These are phyloP conservation scores for Xiphophorus birchmanni DNA, from an alignment of 2,797 vertebrate genomes.

Conservation along the genomic window DNA sequence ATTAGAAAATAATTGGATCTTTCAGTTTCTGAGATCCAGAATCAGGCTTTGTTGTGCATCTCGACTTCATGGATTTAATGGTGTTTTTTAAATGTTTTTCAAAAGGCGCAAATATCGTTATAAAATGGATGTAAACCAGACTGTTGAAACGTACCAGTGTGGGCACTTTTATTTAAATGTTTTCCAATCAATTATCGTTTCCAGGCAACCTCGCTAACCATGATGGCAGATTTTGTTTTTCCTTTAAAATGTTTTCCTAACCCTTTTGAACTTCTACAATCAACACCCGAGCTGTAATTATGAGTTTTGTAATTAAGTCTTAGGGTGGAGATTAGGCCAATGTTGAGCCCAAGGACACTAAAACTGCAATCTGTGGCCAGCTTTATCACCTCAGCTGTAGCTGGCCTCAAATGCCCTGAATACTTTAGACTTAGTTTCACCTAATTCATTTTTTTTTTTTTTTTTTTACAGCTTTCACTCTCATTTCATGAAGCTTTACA, in stretches of 20 bases:
- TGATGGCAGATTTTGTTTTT: neutral
- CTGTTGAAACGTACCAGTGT: neutral
- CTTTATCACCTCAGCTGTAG: neutral
- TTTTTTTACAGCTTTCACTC: slow-evolving; percentile 10
- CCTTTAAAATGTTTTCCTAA: neutral
- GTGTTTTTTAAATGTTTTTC: neutral
- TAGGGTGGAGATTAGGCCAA: neutral
- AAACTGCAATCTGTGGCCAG: slow-evolving; percentile 7
- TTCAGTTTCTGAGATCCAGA: neutral
- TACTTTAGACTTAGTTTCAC: slow-evolving; percentile 20
- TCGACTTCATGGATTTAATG: neutral
- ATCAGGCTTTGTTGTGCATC: neutral
- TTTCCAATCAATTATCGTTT: neutral
- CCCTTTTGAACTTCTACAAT: neutral
- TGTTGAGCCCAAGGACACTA: neutral
- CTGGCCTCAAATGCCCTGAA: slow-evolving; percentile 16
- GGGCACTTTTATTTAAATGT: neutral
- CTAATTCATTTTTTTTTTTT: slow-evolving; percentile 5
- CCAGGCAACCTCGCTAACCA: neutral
- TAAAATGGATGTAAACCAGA: neutral
- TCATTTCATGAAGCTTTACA: slow-evolving; percentile 3
- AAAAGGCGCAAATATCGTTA: neutral
- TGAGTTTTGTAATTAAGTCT: slow-evolving; percentile 1
- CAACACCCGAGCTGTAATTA: neutral
- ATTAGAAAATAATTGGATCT: neutral